Percentiles rank a stretch among this genome's conserved stretches.
These are phyloP conservation scores for Origma solitaria DNA, from an alignment of 2,113 vertebrate species.

Conservation along the genomic window DNA sequence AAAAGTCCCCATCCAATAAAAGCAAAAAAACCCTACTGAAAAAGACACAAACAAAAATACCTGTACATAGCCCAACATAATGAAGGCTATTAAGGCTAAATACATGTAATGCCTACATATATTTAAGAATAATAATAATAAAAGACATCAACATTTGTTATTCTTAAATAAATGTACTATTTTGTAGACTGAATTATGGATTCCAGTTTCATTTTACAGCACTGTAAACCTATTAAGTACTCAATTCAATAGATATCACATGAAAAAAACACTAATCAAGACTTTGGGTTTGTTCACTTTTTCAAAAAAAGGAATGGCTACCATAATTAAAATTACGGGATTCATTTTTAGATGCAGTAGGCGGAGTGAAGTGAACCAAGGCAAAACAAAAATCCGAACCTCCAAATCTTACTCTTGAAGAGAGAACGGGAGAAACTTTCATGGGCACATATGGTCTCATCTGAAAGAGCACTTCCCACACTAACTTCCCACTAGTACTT, in stretches of 20 bases:
- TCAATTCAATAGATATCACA: neutral
- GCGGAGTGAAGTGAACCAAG: neutral
- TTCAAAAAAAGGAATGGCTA: neutral
- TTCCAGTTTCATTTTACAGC: neutral
- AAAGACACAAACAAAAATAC: neutral
- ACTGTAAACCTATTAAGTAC: neutral
- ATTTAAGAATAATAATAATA: neutral
- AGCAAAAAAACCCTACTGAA: neutral
- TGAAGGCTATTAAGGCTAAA: neutral
- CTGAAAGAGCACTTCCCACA: conserved; percentile 55
- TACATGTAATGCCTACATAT: rapidly evolving
- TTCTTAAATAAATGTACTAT: neutral
- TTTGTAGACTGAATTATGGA: neutral
- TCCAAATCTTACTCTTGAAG: neutral
- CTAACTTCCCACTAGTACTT: conserved; percentile 25
- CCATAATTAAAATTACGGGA: neutral
- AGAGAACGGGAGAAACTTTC: conserved; percentile 31
- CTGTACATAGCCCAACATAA: neutral
- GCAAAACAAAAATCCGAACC: conserved; percentile 27
- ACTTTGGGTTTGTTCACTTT: neutral
- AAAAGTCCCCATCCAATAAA: neutral
- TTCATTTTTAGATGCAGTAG: conserved; percentile 31
- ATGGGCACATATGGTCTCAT: conserved; percentile 26
- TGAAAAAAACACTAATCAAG: neutral
- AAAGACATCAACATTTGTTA: neutral